phyloP scores from a whole-genome alignment of 2,797 vertebrate species.

The Poeciliopsis gracilis region DNA sequence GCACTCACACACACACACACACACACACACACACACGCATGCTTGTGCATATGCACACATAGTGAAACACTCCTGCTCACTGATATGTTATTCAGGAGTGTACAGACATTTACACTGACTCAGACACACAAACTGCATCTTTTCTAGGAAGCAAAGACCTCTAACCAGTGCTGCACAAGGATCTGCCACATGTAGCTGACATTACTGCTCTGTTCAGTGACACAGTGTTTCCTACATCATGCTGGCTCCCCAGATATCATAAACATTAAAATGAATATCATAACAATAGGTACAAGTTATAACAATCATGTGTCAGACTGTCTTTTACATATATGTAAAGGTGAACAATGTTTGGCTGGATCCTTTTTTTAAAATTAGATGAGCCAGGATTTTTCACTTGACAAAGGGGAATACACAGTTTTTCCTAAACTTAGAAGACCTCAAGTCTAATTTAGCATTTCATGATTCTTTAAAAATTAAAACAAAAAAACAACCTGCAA shows the following conservation, averaged over 20 bases:
- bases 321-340: not conserved
- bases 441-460: too few species aligned
- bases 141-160: slow-evolving; percentile 40
- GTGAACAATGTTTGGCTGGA: not conserved
- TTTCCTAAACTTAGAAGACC: too few species aligned
- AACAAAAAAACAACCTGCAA: not conserved
- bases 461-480: not conserved
- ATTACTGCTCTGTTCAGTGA: slow-evolving; percentile 35
- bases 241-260: slow-evolving; percentile 3
- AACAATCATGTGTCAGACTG: not conserved
- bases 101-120: slow-evolving; percentile 53
- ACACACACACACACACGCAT: slow-evolving; percentile 43
- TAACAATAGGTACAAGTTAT: not conserved
- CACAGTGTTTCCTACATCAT: slow-evolving; percentile 13
- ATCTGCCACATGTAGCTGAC: slow-evolving; percentile 49
- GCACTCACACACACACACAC: slow-evolving; percentile 34
- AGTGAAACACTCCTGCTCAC: slow-evolving; percentile 44
- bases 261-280: slow-evolving; percentile 4
- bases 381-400: not conserved
- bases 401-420: too few species aligned
- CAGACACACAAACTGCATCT: slow-evolving; percentile 43
- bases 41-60: slow-evolving; percentile 53
- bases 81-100: slow-evolving; percentile 53
- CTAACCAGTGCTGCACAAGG: slow-evolving; percentile 31
- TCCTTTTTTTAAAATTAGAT: not conserved